A percentile compares a stretch with the other conserved stretches of the same genome.
These are phyloP conservation scores for Masnerella sp. DNA, from an alignment of 2,888 invertebrate species.

Conservation along the genomic window DNA sequence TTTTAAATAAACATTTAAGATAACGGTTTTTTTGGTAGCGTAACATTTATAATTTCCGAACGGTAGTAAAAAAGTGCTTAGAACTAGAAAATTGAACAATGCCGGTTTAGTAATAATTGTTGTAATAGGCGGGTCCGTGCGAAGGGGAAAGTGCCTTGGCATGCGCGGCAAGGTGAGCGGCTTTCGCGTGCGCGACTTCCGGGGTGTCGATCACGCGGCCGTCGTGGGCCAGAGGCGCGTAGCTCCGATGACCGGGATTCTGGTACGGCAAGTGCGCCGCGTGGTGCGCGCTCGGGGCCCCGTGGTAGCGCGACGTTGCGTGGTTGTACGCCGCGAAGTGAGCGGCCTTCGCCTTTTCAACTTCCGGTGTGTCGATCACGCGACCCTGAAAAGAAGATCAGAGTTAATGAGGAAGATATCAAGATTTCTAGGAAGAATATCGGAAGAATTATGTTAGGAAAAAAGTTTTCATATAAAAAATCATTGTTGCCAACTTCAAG, in stretches of 20 bases:
- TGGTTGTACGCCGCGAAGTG: slow-evolving; percentile 69
- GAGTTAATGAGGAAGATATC: not conserved
- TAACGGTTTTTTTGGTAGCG: too few relatives aligned
- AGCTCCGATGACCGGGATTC: slow-evolving; percentile 12
- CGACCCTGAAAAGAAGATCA: slow-evolving; percentile 63
- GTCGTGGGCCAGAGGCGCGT: slow-evolving; percentile 68
- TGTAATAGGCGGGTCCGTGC: slow-evolving; percentile 36
- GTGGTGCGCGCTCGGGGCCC: slow-evolving; percentile 1
- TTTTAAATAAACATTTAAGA: too few relatives aligned
- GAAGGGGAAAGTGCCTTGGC: slow-evolving; percentile 50
- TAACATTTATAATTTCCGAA: too few relatives aligned
- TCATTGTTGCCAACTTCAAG: too few relatives aligned
- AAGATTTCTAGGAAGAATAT: too few relatives aligned
- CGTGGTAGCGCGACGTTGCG: slow-evolving; percentile 58
- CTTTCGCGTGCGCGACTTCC: slow-evolving; percentile 70
- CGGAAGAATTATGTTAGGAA: too few relatives aligned
- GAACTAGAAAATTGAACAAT: too few relatives aligned
- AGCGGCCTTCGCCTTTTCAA: slow-evolving; percentile 72
- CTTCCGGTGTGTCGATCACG: slow-evolving; percentile 73
- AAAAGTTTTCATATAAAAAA: too few relatives aligned
- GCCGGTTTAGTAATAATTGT: slow-evolving; percentile 32
- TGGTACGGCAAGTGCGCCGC: slow-evolving; percentile 21
- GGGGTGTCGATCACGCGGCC: slow-evolving; percentile 69
- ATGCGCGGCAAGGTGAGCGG: slow-evolving; percentile 64
- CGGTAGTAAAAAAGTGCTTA: too few relatives aligned